Conservation (phyloP, 1,140 invertebrate genomes). For the Bicyclus anynana region DNA sequence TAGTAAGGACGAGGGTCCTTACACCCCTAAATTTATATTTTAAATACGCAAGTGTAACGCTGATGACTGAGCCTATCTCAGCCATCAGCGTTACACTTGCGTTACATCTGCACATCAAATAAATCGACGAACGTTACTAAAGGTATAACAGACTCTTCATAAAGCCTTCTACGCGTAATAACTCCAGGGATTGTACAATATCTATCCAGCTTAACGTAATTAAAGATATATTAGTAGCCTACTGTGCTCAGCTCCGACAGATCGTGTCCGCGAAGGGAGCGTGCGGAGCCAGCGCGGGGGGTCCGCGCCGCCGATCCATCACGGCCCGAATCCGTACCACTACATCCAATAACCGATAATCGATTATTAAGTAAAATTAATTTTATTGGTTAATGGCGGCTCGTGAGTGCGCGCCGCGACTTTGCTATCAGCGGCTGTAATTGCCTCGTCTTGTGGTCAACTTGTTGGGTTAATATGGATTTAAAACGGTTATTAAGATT, state of each 20-base stretch:
- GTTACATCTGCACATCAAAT: too few relatives aligned
- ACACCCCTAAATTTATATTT: too few relatives aligned
- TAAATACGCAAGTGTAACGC: too few relatives aligned
- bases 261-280: constrained; percentile 47
- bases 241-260: constrained; percentile 29
- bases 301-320: constrained; percentile 53
- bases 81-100: too few relatives aligned
- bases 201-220: constrained; percentile 18
- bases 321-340: constrained; percentile 57
- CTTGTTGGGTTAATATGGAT: too few relatives aligned
- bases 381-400: constrained; percentile 59
- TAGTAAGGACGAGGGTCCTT: too few relatives aligned
- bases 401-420: constrained; percentile 27
- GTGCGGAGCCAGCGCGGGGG: constrained; percentile 47
- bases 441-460: too few relatives aligned
- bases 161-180: too few relatives aligned
- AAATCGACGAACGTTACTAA: too few relatives aligned
- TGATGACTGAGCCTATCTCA: too few relatives aligned
- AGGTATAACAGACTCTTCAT: too few relatives aligned
- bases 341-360: constrained; percentile 69
- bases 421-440: constrained; percentile 18
- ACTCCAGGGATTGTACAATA: constrained; percentile 1
- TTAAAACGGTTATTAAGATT: too few relatives aligned
- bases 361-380: constrained; percentile 70
- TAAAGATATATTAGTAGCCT: constrained; percentile 22